A percentile compares a stretch with the other conserved stretches of the same genome.
Evolutionary conservation across 1,140 invertebrate genomes (phyloP).

Genomic region (Papilio polyxenes): DNA sequence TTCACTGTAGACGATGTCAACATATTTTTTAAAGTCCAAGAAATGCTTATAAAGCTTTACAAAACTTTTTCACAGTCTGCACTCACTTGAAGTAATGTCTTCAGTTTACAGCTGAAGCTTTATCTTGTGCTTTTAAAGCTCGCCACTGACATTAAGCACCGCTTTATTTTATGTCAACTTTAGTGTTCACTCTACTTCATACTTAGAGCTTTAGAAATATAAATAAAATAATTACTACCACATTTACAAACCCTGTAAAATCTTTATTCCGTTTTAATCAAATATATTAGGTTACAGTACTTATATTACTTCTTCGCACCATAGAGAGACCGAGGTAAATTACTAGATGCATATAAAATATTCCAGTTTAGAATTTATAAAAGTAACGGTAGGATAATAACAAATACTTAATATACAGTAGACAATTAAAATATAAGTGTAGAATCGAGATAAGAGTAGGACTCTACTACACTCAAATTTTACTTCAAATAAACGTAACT

Average conservation of each 20-base stretch:
- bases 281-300: too few species aligned
- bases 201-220: not conserved
- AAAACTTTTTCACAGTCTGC: constrained; percentile 24
- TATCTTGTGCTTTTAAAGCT: constrained; percentile 33
- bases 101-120: constrained; percentile 32
- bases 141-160: constrained; percentile 6
- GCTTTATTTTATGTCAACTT: constrained; percentile 34
- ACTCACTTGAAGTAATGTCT: constrained; percentile 27
- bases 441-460: too few species aligned
- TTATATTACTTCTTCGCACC: too few species aligned
- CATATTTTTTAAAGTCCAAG: not conserved
- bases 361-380: too few species aligned
- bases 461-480: not conserved
- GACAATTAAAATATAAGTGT: too few species aligned
- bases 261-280: not conserved
- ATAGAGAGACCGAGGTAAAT: too few species aligned
- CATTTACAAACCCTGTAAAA: not conserved
- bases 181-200: constrained; percentile 16
- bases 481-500: not conserved
- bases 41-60: constrained; percentile 6
- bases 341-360: too few species aligned
- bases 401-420: too few species aligned
- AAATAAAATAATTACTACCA: not conserved
- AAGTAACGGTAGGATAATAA: too few species aligned
- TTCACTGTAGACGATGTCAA: not conserved